phyloP scores from a whole-genome alignment of 2,113 vertebrate genomes.

The Pomatostomus ruficeps region DNA sequence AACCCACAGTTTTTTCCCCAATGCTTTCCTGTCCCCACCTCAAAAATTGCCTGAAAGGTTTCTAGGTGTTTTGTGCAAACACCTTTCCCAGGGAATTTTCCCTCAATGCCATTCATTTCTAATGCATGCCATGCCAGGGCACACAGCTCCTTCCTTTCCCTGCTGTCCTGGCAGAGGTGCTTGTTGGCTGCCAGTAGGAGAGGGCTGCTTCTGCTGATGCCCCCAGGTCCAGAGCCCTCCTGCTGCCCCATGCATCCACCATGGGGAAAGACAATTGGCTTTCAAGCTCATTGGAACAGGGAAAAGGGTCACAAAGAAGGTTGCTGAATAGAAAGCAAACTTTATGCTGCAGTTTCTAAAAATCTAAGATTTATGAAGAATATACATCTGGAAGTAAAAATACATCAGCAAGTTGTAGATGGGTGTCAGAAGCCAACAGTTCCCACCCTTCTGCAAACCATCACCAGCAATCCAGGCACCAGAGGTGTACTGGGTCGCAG shows the following conservation, averaged over 20 bases:
- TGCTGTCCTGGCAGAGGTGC: background rate
- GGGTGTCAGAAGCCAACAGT: background rate
- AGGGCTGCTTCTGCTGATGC: background rate
- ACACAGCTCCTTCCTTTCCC: background rate
- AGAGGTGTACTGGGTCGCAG: background rate
- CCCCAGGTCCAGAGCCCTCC: background rate
- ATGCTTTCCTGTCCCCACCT: constrained; percentile 42
- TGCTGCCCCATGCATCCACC: background rate
- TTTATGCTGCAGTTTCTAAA: background rate
- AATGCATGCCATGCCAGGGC: fast-evolving
- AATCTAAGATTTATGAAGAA: background rate
- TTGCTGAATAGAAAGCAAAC: background rate
- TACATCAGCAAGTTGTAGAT: background rate
- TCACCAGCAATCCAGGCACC: background rate
- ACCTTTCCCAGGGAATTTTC: constrained; percentile 16
- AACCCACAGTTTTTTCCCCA: constrained; percentile 39
- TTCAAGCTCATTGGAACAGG: background rate
- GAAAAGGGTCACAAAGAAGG: background rate
- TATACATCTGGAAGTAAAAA: background rate
- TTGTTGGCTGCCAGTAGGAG: background rate
- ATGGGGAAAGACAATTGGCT: background rate
- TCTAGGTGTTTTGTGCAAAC: constrained; percentile 33
- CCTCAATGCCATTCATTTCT: background rate
- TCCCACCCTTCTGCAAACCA: background rate
- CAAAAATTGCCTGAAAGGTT: constrained; percentile 35